Percentiles rank a stretch among this genome's conserved stretches.
These are phyloP conservation scores for Empidonax traillii DNA, from an alignment of 2,113 vertebrate species.

Conservation along the genomic window DNA sequence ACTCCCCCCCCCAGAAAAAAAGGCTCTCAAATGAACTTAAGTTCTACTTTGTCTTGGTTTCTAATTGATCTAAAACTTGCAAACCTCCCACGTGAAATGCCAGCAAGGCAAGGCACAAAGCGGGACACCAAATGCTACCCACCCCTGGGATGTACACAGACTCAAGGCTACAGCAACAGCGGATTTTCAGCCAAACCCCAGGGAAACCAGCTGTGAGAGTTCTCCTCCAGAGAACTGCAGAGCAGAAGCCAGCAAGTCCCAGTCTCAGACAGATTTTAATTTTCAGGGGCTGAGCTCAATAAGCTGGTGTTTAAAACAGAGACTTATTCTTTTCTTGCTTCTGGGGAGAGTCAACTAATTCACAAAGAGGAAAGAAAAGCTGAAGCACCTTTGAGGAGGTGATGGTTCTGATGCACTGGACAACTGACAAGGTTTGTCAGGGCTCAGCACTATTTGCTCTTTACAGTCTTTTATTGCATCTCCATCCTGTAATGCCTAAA, in stretches of 20 bases:
- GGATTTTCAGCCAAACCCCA: background rate
- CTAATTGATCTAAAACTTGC: background rate
- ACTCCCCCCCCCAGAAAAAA: background rate
- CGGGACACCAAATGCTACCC: background rate
- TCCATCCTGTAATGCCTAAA: background rate
- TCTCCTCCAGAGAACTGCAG: background rate
- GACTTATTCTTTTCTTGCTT: background rate
- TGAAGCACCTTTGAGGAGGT: background rate
- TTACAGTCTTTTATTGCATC: background rate
- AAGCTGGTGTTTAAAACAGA: background rate
- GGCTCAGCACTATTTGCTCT: background rate
- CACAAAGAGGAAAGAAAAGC: background rate
- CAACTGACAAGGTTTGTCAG: fast-evolving
- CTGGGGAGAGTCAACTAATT: background rate
- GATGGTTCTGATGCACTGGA: background rate
- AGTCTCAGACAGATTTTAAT: background rate
- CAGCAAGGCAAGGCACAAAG: background rate
- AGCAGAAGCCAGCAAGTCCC: background rate
- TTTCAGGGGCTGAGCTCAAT: background rate
- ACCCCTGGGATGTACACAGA: background rate
- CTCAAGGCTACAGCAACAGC: fast-evolving
- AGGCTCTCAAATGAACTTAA: background rate
- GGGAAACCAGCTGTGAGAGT: background rate
- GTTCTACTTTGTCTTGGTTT: background rate
- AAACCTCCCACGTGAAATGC: background rate